Evolutionary conservation across 1,140 invertebrate genomes (phyloP).

Genomic region (Drosophila bifasciata): DNA sequence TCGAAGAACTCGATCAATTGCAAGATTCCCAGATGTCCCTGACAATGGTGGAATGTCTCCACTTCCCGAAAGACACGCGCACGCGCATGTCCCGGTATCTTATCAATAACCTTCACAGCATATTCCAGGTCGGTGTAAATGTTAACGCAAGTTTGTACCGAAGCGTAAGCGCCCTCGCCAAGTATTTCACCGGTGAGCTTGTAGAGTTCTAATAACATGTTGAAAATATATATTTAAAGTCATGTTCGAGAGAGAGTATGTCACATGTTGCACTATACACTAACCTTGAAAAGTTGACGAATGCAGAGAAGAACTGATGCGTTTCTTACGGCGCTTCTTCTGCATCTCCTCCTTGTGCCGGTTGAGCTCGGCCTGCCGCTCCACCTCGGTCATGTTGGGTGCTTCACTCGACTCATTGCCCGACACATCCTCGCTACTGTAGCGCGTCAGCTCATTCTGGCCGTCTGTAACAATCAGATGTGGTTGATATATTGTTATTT

Average conservation of each 20-base stretch:
- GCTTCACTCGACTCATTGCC: constrained; percentile 83
- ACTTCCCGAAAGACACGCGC: constrained; percentile 98
- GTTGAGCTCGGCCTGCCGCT: constrained; percentile 86
- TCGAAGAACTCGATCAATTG: constrained; percentile 99
- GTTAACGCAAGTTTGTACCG: constrained; percentile 96
- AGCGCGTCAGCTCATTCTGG: constrained; percentile 82
- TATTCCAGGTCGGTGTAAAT: constrained; percentile 96
- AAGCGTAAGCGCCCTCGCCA: constrained; percentile 98
- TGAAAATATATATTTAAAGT: neutral
- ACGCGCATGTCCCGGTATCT: constrained; percentile 95
- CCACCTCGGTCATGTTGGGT: constrained; percentile 80
- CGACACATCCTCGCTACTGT: constrained; percentile 83
- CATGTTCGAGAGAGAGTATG: too few relatives aligned
- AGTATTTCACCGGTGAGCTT: constrained; percentile 97
- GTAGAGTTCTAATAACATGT: constrained; percentile 91
- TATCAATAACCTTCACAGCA: constrained; percentile 99
- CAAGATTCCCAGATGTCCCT: constrained; percentile 98
- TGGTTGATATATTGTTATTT: neutral
- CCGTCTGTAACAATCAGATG: constrained; percentile 57
- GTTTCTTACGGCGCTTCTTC: constrained; percentile 93
- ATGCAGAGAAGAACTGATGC: constrained; percentile 91
- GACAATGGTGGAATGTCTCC: constrained; percentile 99
- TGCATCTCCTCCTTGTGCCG: constrained; percentile 93
- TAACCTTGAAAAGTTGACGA: constrained; percentile 95
- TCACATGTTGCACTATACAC: neutral